A percentile compares a stretch with the other conserved stretches of the same genome.
Evolutionary conservation across 2,113 vertebrate genomes (phyloP).

Genomic region (Gasterosteus aculeatus): DNA sequence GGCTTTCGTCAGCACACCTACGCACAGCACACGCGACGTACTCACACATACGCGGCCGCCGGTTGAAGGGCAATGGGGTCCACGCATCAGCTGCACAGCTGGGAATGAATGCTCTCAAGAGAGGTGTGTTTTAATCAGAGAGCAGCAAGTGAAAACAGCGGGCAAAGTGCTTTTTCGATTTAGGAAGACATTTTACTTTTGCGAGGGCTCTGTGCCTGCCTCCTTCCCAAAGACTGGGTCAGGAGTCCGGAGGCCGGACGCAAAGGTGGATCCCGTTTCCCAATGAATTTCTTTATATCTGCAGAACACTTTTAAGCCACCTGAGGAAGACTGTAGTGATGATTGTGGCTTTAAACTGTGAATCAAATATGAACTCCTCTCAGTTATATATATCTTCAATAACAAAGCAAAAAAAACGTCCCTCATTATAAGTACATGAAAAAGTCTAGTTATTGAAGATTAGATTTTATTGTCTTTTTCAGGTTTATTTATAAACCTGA

Average conservation of each 20-base stretch:
- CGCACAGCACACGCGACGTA: constrained; percentile 52
- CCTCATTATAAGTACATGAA: background rate
- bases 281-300: background rate
- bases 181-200: background rate
- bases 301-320: background rate
- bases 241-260: background rate
- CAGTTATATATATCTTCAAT: background rate
- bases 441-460: background rate
- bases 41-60: constrained; percentile 33
- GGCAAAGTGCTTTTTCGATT: background rate
- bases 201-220: background rate
- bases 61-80: constrained; percentile 74
- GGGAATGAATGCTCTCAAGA: constrained; percentile 67
- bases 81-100: constrained; percentile 73
- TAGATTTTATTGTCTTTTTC: background rate
- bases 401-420: background rate
- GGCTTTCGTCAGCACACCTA: constrained; percentile 50
- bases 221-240: background rate
- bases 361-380: background rate
- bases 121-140: constrained; percentile 60
- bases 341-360: background rate
- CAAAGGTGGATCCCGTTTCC: background rate
- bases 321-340: background rate
- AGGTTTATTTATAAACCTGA: no score
- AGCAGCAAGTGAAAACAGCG: constrained; percentile 28